These are phyloP conservation scores for Caretta caretta DNA, from an alignment of 2,113 vertebrate species.

Conservation along the genomic window DNA sequence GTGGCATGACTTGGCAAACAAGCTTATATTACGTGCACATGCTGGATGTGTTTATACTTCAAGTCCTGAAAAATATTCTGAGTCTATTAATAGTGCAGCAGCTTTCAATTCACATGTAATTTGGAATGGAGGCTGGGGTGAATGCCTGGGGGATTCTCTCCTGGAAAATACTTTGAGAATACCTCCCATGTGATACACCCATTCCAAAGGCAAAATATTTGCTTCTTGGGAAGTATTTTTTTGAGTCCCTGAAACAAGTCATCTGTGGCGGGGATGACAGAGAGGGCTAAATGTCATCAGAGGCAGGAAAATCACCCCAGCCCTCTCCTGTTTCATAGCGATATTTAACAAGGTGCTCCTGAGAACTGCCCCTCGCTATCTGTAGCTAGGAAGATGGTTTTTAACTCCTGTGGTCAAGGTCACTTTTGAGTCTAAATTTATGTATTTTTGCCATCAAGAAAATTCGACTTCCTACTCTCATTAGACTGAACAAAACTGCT, in stretches of 20 bases:
- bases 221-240: neutral
- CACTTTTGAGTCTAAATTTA: neutral
- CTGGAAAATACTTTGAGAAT: neutral
- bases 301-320: neutral
- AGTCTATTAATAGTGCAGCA: neutral
- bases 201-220: neutral
- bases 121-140: fast-evolving
- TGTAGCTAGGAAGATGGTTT: neutral
- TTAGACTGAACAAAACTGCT: neutral
- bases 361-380: neutral
- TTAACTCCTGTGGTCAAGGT: neutral
- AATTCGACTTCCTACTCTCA: neutral
- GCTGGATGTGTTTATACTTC: neutral
- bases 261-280: neutral
- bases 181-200: neutral
- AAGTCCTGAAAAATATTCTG: neutral
- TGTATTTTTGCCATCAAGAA: neutral
- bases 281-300: neutral
- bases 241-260: neutral
- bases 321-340: neutral
- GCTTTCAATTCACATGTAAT: neutral
- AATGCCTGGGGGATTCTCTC: neutral
- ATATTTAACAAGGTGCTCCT: neutral
- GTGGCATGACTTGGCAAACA: neutral
- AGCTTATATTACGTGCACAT: neutral